Conservation (phyloP, 2,113 vertebrate genomes). For the Aythya baeri region DNA sequence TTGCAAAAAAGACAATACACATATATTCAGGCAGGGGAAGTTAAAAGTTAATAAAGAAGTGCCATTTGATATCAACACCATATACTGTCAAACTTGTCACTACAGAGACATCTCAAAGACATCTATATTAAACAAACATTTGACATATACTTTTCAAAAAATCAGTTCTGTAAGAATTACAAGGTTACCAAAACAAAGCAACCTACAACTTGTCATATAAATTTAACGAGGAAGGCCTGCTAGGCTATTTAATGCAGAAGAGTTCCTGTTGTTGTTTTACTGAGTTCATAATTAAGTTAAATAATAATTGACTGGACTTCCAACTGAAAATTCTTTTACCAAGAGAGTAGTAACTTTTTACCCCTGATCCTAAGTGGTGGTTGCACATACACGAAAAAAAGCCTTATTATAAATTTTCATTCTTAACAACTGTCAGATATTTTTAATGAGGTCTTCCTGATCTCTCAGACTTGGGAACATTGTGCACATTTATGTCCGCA, state of each 20-base stretch:
- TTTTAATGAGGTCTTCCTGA: background rate
- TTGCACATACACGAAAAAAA: background rate
- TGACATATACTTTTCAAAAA: background rate
- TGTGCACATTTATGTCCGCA: background rate
- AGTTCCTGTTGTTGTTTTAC: background rate
- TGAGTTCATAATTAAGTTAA: background rate
- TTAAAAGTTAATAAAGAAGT: background rate
- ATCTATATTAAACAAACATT: rapidly evolving
- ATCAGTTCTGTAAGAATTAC: background rate
- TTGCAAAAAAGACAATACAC: background rate
- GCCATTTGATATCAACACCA: background rate
- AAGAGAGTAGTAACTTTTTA: too few species aligned
- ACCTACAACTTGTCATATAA: background rate
- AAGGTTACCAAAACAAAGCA: background rate
- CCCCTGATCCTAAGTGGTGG: background rate
- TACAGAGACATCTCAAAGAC: background rate
- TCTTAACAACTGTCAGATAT: background rate
- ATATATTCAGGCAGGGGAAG: background rate
- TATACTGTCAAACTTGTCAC: background rate
- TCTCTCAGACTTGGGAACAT: background rate
- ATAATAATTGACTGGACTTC: background rate
- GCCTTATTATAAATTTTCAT: background rate
- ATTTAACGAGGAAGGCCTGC: background rate
- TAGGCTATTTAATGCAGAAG: background rate
- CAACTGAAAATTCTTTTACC: background rate